These are phyloP conservation scores for Mystacides longicornis DNA, from an alignment of 2,888 invertebrate genomes.

Conservation along the genomic window DNA sequence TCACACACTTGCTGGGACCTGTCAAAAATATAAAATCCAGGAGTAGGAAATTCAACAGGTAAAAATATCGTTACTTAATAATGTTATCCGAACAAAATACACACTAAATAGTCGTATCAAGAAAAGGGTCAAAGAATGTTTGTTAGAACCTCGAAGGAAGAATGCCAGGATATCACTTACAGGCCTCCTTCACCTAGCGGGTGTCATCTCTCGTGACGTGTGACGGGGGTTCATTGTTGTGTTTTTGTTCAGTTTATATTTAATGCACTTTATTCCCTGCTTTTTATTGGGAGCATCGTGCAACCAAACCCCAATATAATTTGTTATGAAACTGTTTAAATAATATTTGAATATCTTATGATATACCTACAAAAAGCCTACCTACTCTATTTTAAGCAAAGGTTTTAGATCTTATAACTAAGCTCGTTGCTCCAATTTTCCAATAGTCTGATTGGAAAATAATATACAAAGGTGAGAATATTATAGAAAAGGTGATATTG, in stretches of 20 bases:
- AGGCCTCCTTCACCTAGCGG: background rate
- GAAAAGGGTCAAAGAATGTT: background rate
- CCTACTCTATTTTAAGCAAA: too few species aligned
- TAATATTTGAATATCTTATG: too few species aligned
- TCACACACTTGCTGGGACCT: too few species aligned
- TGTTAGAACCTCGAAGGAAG: background rate
- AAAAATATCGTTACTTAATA: background rate
- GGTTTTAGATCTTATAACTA: too few species aligned
- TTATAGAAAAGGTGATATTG: too few species aligned
- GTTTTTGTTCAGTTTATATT: background rate
- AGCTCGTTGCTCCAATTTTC: too few species aligned
- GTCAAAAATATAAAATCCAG: too few species aligned
- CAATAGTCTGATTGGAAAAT: too few species aligned
- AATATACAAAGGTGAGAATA: too few species aligned
- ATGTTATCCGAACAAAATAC: background rate
- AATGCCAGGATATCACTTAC: conserved; percentile 1
- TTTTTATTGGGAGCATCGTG: background rate
- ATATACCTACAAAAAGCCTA: too few species aligned
- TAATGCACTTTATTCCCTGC: background rate
- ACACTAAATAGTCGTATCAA: background rate
- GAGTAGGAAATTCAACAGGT: background rate
- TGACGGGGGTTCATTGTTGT: conserved; percentile 2
- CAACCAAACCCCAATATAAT: too few species aligned
- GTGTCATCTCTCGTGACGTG: conserved; percentile 1
- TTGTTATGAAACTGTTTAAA: too few species aligned